Evolutionary conservation across 53 echinoderm and acorn worm species (phyloP), one percentile per base, ranked within the genome.

Genomic region (Echinarachnius parma): DNA sequence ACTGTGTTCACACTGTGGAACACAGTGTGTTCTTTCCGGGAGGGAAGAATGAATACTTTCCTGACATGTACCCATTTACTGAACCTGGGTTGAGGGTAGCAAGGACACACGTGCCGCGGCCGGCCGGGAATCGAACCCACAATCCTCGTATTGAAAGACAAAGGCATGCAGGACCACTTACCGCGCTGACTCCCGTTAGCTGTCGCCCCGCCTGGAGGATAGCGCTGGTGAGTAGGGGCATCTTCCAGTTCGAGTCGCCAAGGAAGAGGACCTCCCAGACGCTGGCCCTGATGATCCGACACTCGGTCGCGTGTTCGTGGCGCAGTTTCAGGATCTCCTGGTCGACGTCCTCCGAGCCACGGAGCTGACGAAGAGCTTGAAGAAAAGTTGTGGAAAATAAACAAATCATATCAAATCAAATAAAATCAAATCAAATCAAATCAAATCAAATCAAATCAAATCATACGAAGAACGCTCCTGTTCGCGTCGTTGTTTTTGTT

Each of bases 161-260:
- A 13, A 7, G 42, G 7, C 13, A 39, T 9, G 7, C 42, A 13
- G 7, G 42, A 9, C 7, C 23, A 76, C 90, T 82, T 67, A 90
- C 90, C 32, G 90, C 86, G 32, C 82, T 90, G 39, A 90, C 81
- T 13, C 86, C 90, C 46, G 90, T 86, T 1, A 90, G 53, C 25
- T 90, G 90, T 27, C 78, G 86, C 16, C 53, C 90, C 18, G 82
- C 76, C 46, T 82, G 90, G 7, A 90, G 53, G 1, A 77, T 21
- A 4, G 76, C 20, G 22, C 86, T 74, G 10, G 82, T 86, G 0
- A 90, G 34, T 1, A 90, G 18, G 5, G 90, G 90, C 78, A 72
- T 90, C 62, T 75, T 90, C 82, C 85, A 90, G 23, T 79, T 59
- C 15, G 78, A 61, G 28, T 86, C 77, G 9, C 61, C 60, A 14